Percentiles rank a stretch among this genome's conserved stretches.
phyloP scores from a whole-genome alignment of 2,888 invertebrate species.

The Drosophila paracracens region DNA sequence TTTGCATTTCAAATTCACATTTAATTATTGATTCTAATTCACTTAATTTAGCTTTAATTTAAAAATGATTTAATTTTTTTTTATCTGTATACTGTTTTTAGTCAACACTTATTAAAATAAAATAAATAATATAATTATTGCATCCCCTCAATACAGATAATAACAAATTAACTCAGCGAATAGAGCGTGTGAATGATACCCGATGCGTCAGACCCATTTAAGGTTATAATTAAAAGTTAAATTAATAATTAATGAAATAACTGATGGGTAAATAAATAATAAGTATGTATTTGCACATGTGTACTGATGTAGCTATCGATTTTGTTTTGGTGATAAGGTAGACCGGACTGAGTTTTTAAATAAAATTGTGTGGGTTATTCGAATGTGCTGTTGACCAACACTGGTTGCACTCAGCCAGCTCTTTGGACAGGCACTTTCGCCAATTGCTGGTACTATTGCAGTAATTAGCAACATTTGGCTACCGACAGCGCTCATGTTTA shows the following conservation, averaged over 20 bases:
- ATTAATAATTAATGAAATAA: background rate
- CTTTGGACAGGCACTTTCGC: slow-evolving; percentile 38
- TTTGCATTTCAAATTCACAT: background rate
- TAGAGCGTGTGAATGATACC: background rate
- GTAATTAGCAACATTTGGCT: slow-evolving; percentile 72
- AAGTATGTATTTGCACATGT: background rate
- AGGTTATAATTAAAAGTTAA: background rate
- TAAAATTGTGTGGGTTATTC: background rate
- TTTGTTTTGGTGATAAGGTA: background rate
- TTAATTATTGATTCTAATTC: background rate
- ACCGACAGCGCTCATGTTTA: slow-evolving; percentile 80
- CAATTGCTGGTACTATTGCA: slow-evolving; percentile 46
- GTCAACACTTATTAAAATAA: background rate
- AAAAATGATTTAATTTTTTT: no score
- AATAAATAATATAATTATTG: background rate
- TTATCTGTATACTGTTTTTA: no score
- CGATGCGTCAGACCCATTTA: background rate
- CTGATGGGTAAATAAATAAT: background rate
- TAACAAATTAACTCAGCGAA: background rate
- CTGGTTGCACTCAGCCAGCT: slow-evolving; percentile 32
- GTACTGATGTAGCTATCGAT: background rate
- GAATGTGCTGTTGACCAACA: slow-evolving; percentile 23
- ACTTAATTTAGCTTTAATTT: background rate
- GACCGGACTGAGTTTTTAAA: background rate
- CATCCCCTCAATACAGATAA: no score